phyloP scores from a whole-genome alignment of 2,113 vertebrate species.

The Excalfactoria chinensis region DNA sequence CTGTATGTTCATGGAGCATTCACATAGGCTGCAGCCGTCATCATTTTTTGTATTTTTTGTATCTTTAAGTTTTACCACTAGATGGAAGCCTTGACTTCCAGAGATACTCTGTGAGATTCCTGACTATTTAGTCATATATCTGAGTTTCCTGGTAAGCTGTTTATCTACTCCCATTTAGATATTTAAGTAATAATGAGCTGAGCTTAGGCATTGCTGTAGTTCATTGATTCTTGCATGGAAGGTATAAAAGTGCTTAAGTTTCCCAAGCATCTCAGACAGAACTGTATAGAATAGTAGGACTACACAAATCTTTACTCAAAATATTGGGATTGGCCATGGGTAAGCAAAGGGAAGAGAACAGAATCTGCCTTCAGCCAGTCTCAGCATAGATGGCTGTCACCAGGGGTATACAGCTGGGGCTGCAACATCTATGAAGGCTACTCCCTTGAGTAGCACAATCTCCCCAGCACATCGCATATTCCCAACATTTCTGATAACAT shows the following conservation, averaged over 20 bases:
- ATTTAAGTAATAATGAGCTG: not conserved
- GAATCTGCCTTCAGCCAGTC: not conserved
- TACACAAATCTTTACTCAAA: not conserved
- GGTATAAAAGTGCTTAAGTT: not conserved
- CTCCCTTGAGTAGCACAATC: not conserved
- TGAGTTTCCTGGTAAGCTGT: accelerated
- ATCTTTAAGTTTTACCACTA: slow-evolving; percentile 30
- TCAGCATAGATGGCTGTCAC: not conserved
- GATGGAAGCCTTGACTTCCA: slow-evolving; percentile 62
- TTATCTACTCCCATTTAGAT: accelerated
- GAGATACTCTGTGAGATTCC: accelerated
- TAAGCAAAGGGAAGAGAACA: accelerated
- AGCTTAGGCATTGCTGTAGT: not conserved
- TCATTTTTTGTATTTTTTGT: not conserved
- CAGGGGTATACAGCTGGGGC: accelerated
- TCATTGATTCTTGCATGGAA: accelerated
- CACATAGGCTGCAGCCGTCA: accelerated
- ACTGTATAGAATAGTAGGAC: not conserved
- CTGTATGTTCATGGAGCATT: not conserved
- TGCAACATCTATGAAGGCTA: not conserved
- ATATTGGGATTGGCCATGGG: accelerated
- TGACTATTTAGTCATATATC: accelerated
- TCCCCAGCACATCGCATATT: not conserved
- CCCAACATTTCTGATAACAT: not conserved
- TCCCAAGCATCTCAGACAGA: not conserved